These are phyloP conservation scores for Anthopleura xanthogrammica DNA, from an alignment of 92 coral and sea anemone species.

Conservation along the genomic window DNA sequence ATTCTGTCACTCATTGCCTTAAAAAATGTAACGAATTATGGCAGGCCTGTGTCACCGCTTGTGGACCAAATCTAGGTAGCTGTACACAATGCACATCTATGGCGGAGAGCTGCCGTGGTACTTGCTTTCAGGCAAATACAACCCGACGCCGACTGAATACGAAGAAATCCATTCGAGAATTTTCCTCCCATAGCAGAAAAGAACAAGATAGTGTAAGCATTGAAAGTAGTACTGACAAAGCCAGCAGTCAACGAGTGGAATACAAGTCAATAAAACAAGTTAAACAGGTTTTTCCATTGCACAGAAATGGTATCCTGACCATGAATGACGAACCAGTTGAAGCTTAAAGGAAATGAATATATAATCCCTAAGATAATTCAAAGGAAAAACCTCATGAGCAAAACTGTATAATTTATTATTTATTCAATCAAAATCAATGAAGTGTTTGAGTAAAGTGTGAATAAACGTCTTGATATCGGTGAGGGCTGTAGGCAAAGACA, in stretches of 20 bases:
- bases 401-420: no score
- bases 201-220: background rate
- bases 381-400: no score
- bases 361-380: no score
- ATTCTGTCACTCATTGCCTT: slow-evolving; percentile 13
- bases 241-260: background rate
- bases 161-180: slow-evolving; percentile 12
- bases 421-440: no score
- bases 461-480: no score
- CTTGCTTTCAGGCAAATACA: slow-evolving; percentile 4
- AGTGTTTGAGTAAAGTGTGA: no score
- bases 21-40: slow-evolving; percentile 24
- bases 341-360: no score
- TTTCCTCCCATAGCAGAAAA: background rate
- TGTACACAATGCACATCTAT: slow-evolving; percentile 14
- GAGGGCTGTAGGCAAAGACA: no score
- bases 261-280: background rate
- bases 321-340: no score
- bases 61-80: slow-evolving; percentile 18
- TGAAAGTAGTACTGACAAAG: background rate
- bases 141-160: background rate
- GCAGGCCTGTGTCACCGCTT: slow-evolving; percentile 29
- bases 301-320: background rate
- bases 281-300: background rate
- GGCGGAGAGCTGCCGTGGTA: slow-evolving; percentile 12